A percentile compares a stretch with the other conserved stretches of the same genome.
These are phyloP conservation scores for Anoplophora glabripennis DNA, from an alignment of 1,140 invertebrate genomes.

Conservation along the genomic window DNA sequence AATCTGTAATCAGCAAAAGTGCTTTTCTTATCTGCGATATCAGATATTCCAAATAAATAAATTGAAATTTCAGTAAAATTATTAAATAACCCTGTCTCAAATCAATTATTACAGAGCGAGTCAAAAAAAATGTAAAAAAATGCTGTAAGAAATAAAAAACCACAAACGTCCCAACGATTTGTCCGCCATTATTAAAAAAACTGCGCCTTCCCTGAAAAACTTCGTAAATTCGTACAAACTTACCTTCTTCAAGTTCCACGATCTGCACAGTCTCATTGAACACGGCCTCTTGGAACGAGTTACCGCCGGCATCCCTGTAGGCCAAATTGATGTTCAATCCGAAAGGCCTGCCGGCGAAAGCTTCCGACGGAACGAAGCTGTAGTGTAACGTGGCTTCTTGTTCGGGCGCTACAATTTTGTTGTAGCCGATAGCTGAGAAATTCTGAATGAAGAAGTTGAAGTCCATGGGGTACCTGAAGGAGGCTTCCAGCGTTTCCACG, in stretches of 20 bases:
- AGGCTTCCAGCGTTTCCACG: conserved; percentile 91
- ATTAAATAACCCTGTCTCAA: too few relatives aligned
- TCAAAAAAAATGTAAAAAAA: too few relatives aligned
- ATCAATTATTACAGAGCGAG: too few relatives aligned
- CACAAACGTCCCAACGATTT: too few relatives aligned
- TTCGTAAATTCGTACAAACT: background rate
- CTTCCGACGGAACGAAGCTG: conserved; percentile 91
- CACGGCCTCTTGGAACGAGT: conserved; percentile 75
- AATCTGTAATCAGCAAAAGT: background rate
- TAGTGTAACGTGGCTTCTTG: conserved; percentile 95
- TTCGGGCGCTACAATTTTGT: conserved; percentile 79
- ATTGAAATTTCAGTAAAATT: too few relatives aligned
- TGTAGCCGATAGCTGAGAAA: conserved; percentile 56
- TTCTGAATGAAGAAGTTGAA: conserved; percentile 98
- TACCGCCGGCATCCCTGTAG: conserved; percentile 79
- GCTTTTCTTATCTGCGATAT: background rate
- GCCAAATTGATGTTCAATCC: conserved; percentile 91
- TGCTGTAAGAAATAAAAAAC: too few relatives aligned
- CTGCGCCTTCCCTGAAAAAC: too few relatives aligned
- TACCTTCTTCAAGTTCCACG: conserved; percentile 88
- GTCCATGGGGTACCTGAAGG: conserved; percentile 98
- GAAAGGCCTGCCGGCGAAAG: conserved; percentile 93
- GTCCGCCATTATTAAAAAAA: background rate
- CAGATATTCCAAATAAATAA: too few relatives aligned
- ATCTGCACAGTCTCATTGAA: conserved; percentile 99